Evolutionary conservation across 2,113 vertebrate species (phyloP).

Genomic region (Stigmatopora nigra): DNA sequence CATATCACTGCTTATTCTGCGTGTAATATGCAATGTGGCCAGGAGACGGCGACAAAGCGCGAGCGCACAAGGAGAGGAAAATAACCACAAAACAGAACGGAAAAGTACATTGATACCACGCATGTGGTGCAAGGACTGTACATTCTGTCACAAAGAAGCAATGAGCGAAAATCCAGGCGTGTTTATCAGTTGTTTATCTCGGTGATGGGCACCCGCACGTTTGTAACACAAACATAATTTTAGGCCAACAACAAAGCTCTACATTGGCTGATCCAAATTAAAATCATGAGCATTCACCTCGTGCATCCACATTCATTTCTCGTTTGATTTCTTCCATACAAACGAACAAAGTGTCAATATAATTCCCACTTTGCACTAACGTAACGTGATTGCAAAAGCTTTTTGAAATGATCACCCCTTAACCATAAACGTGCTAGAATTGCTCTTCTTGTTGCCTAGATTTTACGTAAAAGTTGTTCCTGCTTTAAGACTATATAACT

Average conservation of each 20-base stretch:
- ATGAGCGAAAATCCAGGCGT: neutral
- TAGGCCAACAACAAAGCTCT: neutral
- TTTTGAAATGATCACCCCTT: no score
- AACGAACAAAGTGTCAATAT: neutral
- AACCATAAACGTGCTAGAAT: no score
- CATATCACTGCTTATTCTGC: neutral
- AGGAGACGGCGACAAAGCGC: conserved; percentile 52
- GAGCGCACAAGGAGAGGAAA: conserved; percentile 24
- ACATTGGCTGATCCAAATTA: neutral
- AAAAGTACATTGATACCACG: conserved; percentile 38
- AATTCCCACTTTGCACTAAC: neutral
- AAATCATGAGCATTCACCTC: neutral
- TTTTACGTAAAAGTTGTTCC: neutral
- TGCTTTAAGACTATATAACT: neutral
- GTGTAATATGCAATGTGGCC: conserved; percentile 28
- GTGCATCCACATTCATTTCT: no score
- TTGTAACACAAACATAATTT: neutral
- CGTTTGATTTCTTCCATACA: no score
- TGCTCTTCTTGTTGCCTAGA: no score
- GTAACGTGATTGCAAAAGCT: no score
- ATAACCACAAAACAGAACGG: conserved; percentile 22
- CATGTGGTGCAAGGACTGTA: neutral
- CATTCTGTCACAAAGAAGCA: conserved; percentile 18
- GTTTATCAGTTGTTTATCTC: neutral
- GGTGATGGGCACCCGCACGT: neutral